These are phyloP conservation scores for Egretta garzetta DNA, from an alignment of 2,113 vertebrate species.

Conservation along the genomic window DNA sequence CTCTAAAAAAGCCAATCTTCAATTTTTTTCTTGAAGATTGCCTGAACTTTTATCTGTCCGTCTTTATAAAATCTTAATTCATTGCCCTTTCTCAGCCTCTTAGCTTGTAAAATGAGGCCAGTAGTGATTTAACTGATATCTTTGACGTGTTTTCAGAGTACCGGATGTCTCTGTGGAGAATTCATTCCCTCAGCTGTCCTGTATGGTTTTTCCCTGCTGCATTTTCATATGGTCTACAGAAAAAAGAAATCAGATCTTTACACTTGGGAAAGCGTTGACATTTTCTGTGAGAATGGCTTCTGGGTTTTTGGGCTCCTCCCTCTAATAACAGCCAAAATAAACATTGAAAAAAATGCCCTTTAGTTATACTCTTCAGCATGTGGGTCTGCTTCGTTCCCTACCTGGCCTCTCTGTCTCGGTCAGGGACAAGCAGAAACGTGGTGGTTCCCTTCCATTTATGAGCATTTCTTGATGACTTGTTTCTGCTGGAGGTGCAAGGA, in stretches of 20 bases:
- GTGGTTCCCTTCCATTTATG: not conserved
- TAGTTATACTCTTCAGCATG: not conserved
- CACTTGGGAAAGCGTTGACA: not conserved
- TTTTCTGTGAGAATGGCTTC: not conserved
- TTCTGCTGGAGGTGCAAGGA: not conserved
- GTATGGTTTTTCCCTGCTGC: not conserved
- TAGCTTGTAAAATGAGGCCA: constrained; percentile 57
- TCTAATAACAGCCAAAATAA: not conserved
- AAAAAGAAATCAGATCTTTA: not conserved
- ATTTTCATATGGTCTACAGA: not conserved
- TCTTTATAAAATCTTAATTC: constrained; percentile 67
- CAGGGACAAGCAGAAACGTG: not conserved
- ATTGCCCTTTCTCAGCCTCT: constrained; percentile 62
- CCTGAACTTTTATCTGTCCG: constrained; percentile 39
- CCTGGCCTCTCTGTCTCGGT: not conserved
- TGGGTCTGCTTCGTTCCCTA: not conserved
- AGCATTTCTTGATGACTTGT: not conserved
- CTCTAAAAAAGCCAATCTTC: not conserved
- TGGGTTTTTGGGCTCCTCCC: not conserved
- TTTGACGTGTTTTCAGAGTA: not conserved
- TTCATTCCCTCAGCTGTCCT: not conserved
- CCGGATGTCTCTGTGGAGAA: constrained; percentile 6
- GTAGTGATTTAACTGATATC: constrained; percentile 33
- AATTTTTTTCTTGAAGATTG: not conserved
- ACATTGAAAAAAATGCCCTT: not conserved